A percentile compares a stretch with the other conserved stretches of the same genome.
phyloP scores from a whole-genome alignment of 2,113 vertebrate genomes.

The Heterotis niloticus region DNA sequence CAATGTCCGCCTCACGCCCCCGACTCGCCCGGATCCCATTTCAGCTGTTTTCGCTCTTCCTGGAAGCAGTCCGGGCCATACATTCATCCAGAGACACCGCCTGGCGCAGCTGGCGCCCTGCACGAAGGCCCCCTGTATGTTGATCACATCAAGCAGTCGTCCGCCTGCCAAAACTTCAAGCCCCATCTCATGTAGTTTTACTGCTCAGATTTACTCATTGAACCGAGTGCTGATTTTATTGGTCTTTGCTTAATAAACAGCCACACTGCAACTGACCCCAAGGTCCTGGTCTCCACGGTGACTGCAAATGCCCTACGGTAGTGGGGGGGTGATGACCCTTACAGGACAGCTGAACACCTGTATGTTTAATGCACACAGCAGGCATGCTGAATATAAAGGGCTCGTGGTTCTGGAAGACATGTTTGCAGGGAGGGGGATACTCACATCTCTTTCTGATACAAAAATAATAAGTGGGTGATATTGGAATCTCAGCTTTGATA shows the following conservation, averaged over 20 bases:
- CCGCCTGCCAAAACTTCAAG: too few relatives aligned
- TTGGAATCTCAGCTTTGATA: neutral
- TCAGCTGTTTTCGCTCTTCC: conserved; percentile 17
- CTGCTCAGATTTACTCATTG: too few relatives aligned
- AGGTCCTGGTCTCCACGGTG: conserved; percentile 8
- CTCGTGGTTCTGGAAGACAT: too few relatives aligned
- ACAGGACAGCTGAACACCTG: neutral
- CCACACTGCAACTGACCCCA: neutral
- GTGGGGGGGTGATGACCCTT: conserved; percentile 4
- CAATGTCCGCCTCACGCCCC: conserved; percentile 3
- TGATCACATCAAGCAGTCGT: neutral
- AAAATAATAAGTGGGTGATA: neutral
- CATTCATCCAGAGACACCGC: neutral
- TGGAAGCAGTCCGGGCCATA: neutral
- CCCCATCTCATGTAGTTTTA: too few relatives aligned
- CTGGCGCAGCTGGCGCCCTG: neutral
- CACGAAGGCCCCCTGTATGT: too few relatives aligned
- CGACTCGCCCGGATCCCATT: conserved; percentile 10
- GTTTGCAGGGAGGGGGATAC: neutral
- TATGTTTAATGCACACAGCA: neutral
- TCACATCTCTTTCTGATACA: neutral
- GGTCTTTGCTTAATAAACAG: conserved; percentile 13
- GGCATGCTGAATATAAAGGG: neutral
- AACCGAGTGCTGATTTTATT: conserved; percentile 11
- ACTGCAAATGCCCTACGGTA: neutral